Base-by-base conservation (phyloP, 2,888 invertebrate genomes). In the Sinodicranocentrus sp. region DNA sequence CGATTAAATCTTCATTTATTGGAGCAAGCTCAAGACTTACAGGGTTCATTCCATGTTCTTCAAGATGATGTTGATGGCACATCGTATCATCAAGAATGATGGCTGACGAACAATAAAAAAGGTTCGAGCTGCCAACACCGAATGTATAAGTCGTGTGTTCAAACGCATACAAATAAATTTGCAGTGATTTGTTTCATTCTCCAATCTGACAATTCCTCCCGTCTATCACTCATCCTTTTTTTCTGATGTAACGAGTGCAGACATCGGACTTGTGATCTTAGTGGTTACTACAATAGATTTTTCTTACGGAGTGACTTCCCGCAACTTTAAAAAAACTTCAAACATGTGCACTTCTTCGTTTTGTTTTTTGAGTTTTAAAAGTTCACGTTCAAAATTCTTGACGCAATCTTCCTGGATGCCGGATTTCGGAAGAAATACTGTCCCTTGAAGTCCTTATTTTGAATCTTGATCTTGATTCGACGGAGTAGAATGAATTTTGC, bases 171-270 rank as follows among this genome's bases (percentile, higher is more conserved):
- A 26, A 71, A 43, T 73, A 54, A 44, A 82, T 68, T 75, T 75
- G 44, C n/a, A 82, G 28, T 26, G n/a, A 82, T 75, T 82, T 72
- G 52, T 48, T 78, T 61, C 59, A 48, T 61, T 57, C 39, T 43
- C 21, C 19, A 68, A 59, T 43, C 68, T 59, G 73, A 52, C 80
- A 68, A 82, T 79, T 79, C 39, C 57, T 68, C n/a, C 57, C 57
- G 80, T 67, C 57, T 54, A 82, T 73, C 80, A 82, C 80, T 65
- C 78, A 70, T 70, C 23, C 77, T 52, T 67, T 15, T 57, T 48
- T 57, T 23, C 21, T 72, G 19, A 44, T 54, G 48, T 43, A 21
- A 54, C 13, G 13, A 15, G 71, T 39, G 63, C 26, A 61, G 61
- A 73, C 43, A 23, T 72, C 52, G 43, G 17, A 39, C 57, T 23